Conservation (phyloP, 1,140 invertebrate species). For the Cydia amplana region DNA sequence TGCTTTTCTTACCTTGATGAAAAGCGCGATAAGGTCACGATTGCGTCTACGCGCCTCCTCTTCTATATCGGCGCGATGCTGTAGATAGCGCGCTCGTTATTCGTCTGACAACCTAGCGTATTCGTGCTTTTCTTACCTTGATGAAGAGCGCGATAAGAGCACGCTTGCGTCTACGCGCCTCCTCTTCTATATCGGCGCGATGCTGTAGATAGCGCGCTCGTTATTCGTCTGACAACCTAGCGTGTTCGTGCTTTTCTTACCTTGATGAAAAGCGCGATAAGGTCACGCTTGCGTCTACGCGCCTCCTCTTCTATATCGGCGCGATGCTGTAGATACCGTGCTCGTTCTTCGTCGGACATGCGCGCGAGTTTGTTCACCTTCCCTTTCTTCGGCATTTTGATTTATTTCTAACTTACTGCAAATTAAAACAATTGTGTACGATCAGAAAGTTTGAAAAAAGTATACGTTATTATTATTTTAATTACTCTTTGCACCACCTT, state of each 20-base stretch:
- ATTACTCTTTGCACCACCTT: no score
- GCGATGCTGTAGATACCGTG: conserved; percentile 87
- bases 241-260: not conserved
- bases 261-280: conserved; percentile 37
- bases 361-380: conserved; percentile 87
- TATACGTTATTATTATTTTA: no score
- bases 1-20: conserved; percentile 38
- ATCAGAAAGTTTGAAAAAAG: not conserved
- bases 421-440: not conserved
- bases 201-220: conserved; percentile 88
- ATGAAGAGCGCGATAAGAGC: no score
- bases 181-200: conserved; percentile 88
- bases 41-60: conserved; percentile 88
- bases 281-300: conserved; percentile 85
- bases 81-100: conserved; percentile 83
- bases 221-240: conserved; percentile 83
- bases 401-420: conserved; percentile 1
- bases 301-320: conserved; percentile 90
- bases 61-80: conserved; percentile 88
- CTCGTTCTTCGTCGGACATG: conserved; percentile 85
- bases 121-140: no score
- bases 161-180: conserved; percentile 85
- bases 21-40: conserved; percentile 76
- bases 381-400: conserved; percentile 83
- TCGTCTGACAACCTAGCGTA: conserved; percentile 92